Percentiles rank a stretch among this genome's conserved stretches.
Evolutionary conservation across 2,113 vertebrate genomes (phyloP).

Genomic region (Cheirogaleus medius): DNA sequence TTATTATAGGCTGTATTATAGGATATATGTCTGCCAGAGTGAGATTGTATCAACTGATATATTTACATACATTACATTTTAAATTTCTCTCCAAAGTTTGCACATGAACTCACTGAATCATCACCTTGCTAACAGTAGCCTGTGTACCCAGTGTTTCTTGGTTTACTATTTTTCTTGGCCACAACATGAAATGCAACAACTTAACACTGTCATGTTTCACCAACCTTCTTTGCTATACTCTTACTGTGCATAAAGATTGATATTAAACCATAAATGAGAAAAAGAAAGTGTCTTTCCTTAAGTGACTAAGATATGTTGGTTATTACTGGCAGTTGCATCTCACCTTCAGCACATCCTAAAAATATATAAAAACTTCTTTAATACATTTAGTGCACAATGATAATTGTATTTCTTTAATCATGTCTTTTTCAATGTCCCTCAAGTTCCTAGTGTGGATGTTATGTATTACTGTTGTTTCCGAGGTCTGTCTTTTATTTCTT

Average conservation of each 20-base stretch:
- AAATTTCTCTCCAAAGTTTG: constrained; percentile 45
- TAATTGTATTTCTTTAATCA: constrained; percentile 1
- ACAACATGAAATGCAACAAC: background rate
- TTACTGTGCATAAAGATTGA: constrained; percentile 13
- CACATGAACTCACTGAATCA: background rate
- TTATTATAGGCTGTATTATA: background rate
- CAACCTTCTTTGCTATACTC: background rate
- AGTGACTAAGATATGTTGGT: background rate
- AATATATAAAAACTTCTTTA: constrained; percentile 14
- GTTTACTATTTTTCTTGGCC: background rate
- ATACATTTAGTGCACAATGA: background rate
- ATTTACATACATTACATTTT: background rate
- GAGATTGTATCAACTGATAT: background rate
- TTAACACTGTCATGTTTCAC: background rate
- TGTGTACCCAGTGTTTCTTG: background rate
- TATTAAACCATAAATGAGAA: constrained; percentile 48
- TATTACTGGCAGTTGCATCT: constrained; percentile 29
- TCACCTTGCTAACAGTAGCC: constrained; percentile 14
- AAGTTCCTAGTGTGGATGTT: background rate
- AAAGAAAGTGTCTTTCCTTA: background rate
- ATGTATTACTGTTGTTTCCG: background rate
- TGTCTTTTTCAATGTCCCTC: background rate
- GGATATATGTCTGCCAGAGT: background rate
- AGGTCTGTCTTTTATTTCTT: constrained; percentile 39
- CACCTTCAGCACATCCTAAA: constrained; percentile 36